A percentile compares a stretch with the other conserved stretches of the same genome.
These are phyloP conservation scores for Lysiphlebus fabarum DNA, from an alignment of 1,140 invertebrate genomes.

Conservation along the genomic window DNA sequence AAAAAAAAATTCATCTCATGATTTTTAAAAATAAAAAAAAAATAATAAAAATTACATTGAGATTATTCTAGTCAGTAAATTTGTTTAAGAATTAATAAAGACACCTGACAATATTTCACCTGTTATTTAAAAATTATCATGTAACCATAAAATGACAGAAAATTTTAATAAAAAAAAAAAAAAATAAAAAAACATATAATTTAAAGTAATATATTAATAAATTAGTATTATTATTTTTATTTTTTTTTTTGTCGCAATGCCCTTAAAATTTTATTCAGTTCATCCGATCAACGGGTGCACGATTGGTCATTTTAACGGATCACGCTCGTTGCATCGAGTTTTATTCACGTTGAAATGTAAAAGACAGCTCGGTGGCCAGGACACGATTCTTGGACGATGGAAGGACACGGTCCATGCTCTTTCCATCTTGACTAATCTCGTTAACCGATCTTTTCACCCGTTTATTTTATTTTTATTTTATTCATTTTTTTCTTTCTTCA, in stretches of 20 bases:
- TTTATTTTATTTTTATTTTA: conserved; percentile 1
- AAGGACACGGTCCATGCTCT: conserved; percentile 20
- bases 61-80: not conserved
- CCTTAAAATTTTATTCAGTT: not conserved
- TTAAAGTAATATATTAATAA: too few relatives aligned
- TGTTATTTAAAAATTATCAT: not conserved
- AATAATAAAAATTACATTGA: not conserved
- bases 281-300: conserved; percentile 21
- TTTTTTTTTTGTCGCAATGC: not conserved
- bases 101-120: conserved; percentile 5
- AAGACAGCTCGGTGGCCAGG: conserved; percentile 24
- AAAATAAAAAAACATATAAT: too few relatives aligned
- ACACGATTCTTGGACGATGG: conserved; percentile 20
- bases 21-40: not conserved
- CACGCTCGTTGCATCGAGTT: conserved; percentile 21
- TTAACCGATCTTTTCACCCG: conserved; percentile 23
- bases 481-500: conserved; percentile 7
- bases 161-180: too few relatives aligned
- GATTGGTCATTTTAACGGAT: conserved; percentile 26
- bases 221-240: not conserved
- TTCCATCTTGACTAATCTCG: conserved; percentile 24
- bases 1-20: too few relatives aligned
- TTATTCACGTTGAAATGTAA: conserved; percentile 18
- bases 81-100: not conserved
- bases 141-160: too few relatives aligned